Conservation (phyloP, 53 echinoderm and acorn worm species). For the Holothuria scabra region DNA sequence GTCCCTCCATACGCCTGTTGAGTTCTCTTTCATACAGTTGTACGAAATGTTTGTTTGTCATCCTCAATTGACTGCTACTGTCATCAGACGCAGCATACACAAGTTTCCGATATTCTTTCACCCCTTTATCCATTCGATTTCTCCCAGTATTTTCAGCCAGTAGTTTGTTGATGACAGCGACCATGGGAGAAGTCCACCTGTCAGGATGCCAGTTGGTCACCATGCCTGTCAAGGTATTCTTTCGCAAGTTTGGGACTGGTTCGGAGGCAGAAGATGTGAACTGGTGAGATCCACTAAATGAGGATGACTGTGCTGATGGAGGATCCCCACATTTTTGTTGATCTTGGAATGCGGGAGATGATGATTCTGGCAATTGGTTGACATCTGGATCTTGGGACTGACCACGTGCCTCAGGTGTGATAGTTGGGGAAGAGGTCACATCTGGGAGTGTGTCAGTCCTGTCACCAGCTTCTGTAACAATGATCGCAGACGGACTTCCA, state of each 20-base stretch:
- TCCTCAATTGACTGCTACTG: background rate
- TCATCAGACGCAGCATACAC: background rate
- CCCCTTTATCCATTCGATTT: background rate
- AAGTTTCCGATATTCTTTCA: slow-evolving; percentile 2
- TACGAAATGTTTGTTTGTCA: slow-evolving; percentile 4
- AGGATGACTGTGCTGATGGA: too few relatives aligned
- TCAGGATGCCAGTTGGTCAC: slow-evolving; percentile 4
- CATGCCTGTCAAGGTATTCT: background rate
- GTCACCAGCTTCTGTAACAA: too few relatives aligned
- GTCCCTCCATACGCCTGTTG: slow-evolving; percentile 4
- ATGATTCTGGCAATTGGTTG: background rate
- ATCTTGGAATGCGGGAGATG: background rate
- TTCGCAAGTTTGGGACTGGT: background rate
- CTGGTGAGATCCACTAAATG: background rate
- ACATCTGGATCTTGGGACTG: background rate
- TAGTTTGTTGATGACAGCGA: background rate
- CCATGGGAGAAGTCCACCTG: slow-evolving; percentile 7
- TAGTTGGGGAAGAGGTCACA: too few relatives aligned
- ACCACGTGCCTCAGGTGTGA: background rate
- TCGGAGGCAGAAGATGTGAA: background rate
- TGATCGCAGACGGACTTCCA: too few relatives aligned
- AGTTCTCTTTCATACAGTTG: background rate
- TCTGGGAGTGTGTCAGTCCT: too few relatives aligned
- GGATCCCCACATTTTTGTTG: background rate
- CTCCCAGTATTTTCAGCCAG: slow-evolving; percentile 6